Base-by-base conservation (phyloP, 2,888 invertebrate species). In the Eristalis tenax region DNA sequence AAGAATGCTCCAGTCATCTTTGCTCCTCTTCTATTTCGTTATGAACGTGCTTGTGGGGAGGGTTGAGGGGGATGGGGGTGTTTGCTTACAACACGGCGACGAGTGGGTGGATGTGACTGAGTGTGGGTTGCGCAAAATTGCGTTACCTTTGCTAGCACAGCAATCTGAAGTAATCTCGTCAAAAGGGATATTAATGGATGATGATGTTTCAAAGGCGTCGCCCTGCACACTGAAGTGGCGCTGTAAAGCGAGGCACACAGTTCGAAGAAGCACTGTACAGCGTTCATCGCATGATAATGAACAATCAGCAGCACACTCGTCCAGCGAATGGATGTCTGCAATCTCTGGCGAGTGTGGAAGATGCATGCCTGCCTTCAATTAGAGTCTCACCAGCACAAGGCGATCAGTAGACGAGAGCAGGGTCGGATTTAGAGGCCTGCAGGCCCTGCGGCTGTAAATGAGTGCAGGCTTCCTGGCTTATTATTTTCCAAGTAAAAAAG, bases 141-240 rank as follows among this genome's bases (percentile, higher is more conserved):
- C 56, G 28, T 26, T 76, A 38, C 40, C 40, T 43, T 66, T 50
- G 35, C 35, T 23, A 23, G 74, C 65, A 56, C 11, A 59, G 66
- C 28, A 76, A 66, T 59, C 43, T 40, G 40, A 59, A 59, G 15
- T 66, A 76, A 76, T 76, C 43, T 32, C 28, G 8, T 28, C 18
- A 59, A n/a, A 59, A 28, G 22, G 66, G 59, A 76, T 76, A 76
- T 68, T 76, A 66, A 76, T 66, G 75, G 66, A 57, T 13, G 68
- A 61, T 68, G 68, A 76, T 76, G 22, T 76, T 76, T 32, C 66
- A 32, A 59, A 76, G 40, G 40, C 32, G 32, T 10, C 65, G 57
- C 43, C 26, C 28, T 15, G 43, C 43, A 40, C 43, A 3, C 8
- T 64, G 32, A 64, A 74, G 64, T 65, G 65, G 50, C 8, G 32